phyloP scores from a whole-genome alignment of 2,113 vertebrate genomes.

The Pao palembangensis region DNA sequence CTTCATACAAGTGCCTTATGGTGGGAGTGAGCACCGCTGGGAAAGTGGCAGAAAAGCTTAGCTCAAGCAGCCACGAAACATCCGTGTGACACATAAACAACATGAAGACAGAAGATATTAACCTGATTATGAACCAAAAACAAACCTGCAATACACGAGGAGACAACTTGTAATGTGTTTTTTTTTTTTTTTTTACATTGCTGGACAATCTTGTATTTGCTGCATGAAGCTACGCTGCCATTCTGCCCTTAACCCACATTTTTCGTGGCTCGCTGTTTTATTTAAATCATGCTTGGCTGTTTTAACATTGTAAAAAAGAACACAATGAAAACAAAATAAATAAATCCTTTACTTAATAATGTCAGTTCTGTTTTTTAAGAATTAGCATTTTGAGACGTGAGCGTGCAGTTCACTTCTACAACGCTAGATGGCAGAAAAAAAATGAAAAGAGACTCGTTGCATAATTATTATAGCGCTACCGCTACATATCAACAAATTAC shows the following conservation, averaged over 20 bases:
- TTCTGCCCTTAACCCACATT: slow-evolving; percentile 18
- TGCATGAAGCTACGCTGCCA: slow-evolving; percentile 61
- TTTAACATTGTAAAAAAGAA: slow-evolving; percentile 63
- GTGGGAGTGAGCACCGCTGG: slow-evolving; percentile 36
- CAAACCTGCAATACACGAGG: slow-evolving; percentile 45
- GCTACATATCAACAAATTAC: no score
- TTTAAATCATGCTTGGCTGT: slow-evolving; percentile 64
- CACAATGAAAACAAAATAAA: slow-evolving; percentile 2
- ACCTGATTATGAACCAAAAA: neutral
- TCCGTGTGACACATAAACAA: slow-evolving; percentile 24
- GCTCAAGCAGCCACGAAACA: slow-evolving; percentile 6
- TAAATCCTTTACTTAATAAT: slow-evolving; percentile 2
- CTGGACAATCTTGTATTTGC: slow-evolving; percentile 73
- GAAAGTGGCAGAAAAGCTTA: slow-evolving; percentile 20
- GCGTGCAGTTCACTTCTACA: slow-evolving; percentile 23
- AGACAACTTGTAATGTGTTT: slow-evolving; percentile 19
- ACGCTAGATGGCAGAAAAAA: slow-evolving; percentile 23
- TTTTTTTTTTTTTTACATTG: slow-evolving; percentile 57
- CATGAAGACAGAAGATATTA: slow-evolving; percentile 8
- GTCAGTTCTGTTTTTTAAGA: slow-evolving; percentile 1
- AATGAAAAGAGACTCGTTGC: neutral
- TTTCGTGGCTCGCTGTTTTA: slow-evolving; percentile 47
- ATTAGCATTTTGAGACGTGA: neutral
- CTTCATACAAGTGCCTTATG: slow-evolving; percentile 66
- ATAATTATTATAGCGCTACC: neutral